Evolutionary conservation across 2,888 invertebrate species (phyloP).

Genomic region (Scrobipalpa atriplicella): DNA sequence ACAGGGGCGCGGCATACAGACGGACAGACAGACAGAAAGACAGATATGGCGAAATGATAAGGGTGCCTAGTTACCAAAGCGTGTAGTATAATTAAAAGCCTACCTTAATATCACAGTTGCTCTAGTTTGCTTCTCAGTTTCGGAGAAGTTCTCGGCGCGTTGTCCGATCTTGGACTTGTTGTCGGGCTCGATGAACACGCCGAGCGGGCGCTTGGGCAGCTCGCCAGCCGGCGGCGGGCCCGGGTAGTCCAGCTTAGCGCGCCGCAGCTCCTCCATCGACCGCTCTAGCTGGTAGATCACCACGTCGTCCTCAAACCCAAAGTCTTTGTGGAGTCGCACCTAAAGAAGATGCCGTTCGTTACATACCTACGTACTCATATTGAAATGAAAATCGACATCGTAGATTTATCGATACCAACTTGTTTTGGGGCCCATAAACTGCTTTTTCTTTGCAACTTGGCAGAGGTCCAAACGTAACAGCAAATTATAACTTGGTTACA

Average conservation of each 20-base stretch:
- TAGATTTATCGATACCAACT: too few relatives aligned
- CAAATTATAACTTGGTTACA: too few relatives aligned
- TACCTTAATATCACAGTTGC: conserved; percentile 88
- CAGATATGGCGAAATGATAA: too few relatives aligned
- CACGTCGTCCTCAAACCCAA: conserved; percentile 95
- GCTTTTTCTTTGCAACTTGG: too few relatives aligned
- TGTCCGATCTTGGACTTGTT: conserved; percentile 92
- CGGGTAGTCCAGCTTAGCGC: conserved; percentile 92
- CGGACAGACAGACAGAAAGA: too few relatives aligned
- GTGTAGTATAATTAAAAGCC: conserved; percentile 26
- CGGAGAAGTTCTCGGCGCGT: conserved; percentile 89
- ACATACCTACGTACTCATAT: background rate
- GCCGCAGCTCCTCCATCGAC: conserved; percentile 93
- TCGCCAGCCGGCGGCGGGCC: conserved; percentile 90
- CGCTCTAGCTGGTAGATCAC: conserved; percentile 93
- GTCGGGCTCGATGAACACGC: conserved; percentile 91
- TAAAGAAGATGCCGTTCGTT: conserved; percentile 45
- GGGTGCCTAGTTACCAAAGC: too few relatives aligned
- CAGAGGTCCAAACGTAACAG: too few relatives aligned
- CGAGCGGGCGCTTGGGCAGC: conserved; percentile 92
- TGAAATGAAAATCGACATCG: background rate
- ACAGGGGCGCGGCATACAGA: too few relatives aligned
- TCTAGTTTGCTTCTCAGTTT: conserved; percentile 90
- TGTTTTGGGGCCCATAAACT: too few relatives aligned
- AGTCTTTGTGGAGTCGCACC: conserved; percentile 94